Evolutionary conservation across 2,113 vertebrate genomes (phyloP).

Genomic region (Hemibagrus wyckioides): DNA sequence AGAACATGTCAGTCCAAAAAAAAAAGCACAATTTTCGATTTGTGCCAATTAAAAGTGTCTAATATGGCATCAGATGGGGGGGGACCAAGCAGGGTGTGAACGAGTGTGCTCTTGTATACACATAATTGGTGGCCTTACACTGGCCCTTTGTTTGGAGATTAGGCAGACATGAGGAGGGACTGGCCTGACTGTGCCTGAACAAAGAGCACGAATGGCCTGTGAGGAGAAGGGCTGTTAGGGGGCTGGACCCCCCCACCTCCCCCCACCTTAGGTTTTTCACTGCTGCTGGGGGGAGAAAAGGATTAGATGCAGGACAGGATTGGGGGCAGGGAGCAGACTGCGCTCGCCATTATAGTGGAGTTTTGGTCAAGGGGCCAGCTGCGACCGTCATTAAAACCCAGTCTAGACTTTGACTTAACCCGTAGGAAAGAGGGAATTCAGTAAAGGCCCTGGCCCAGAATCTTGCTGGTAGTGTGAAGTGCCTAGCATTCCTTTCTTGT

Average conservation of each 20-base stretch:
- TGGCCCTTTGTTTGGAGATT: constrained; percentile 80
- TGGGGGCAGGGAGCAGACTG: constrained; percentile 31
- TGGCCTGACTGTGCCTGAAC: constrained; percentile 66
- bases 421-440: constrained; percentile 52
- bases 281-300: constrained; percentile 50
- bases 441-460: constrained; percentile 41
- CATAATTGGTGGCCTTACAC: constrained; percentile 76
- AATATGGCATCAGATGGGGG: neutral
- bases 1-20: neutral
- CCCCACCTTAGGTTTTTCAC: constrained; percentile 35
- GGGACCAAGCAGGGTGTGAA: constrained; percentile 16
- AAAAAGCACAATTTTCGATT: neutral
- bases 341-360: neutral
- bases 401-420: constrained; percentile 78
- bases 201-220: constrained; percentile 63
- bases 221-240: constrained; percentile 48
- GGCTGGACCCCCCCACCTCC: constrained; percentile 17
- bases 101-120: constrained; percentile 61
- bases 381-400: constrained; percentile 72
- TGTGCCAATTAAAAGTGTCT: neutral
- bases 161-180: constrained; percentile 75
- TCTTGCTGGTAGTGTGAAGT: constrained; percentile 63
- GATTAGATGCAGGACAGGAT: constrained; percentile 58
- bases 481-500: constrained; percentile 77
- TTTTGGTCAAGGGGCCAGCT: constrained; percentile 68